Percentiles rank a stretch among this genome's conserved stretches.
Conservation (phyloP, 2,888 invertebrate genomes). For the Lithophane leautieri region DNA sequence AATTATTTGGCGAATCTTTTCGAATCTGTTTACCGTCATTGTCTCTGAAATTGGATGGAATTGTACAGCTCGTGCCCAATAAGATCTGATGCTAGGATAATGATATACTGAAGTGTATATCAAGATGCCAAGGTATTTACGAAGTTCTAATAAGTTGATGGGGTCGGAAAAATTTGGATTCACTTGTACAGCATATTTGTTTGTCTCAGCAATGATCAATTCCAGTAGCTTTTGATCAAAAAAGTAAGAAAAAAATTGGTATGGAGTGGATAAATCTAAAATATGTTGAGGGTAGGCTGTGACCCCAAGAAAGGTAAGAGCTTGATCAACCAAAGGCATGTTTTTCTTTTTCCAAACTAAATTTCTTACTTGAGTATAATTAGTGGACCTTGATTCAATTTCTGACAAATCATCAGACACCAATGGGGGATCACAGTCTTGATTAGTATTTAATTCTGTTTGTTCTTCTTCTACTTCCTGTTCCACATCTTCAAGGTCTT, state of each 20-base stretch:
- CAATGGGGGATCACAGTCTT: constrained; percentile 62
- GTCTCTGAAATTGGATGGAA: constrained; percentile 56
- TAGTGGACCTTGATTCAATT: constrained; percentile 48
- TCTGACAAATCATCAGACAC: constrained; percentile 61
- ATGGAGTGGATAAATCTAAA: constrained; percentile 68
- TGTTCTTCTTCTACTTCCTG: constrained; percentile 66
- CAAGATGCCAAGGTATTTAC: constrained; percentile 65
- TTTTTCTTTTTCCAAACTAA: constrained; percentile 16
- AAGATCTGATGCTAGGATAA: constrained; percentile 49
- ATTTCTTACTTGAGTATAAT: constrained; percentile 21
- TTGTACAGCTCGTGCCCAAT: constrained; percentile 54
- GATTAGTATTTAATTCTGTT: constrained; percentile 58
- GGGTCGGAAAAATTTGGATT: constrained; percentile 68
- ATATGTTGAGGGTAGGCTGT: constrained; percentile 67
- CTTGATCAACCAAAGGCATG: constrained; percentile 30
- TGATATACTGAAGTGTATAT: constrained; percentile 60
- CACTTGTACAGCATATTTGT: constrained; percentile 12
- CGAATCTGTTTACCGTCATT: constrained; percentile 67
- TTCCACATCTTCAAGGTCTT: constrained; percentile 64
- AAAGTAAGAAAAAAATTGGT: constrained; percentile 71
- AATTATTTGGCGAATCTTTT: constrained; percentile 57
- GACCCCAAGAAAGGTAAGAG: constrained; percentile 63
- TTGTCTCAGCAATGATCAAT: constrained; percentile 52
- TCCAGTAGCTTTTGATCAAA: constrained; percentile 47
- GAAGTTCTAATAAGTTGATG: constrained; percentile 53